Percentiles rank a stretch among this genome's conserved stretches.
These are phyloP conservation scores for Trematocara zebra DNA, from an alignment of 2,113 vertebrate genomes.

Conservation along the genomic window DNA sequence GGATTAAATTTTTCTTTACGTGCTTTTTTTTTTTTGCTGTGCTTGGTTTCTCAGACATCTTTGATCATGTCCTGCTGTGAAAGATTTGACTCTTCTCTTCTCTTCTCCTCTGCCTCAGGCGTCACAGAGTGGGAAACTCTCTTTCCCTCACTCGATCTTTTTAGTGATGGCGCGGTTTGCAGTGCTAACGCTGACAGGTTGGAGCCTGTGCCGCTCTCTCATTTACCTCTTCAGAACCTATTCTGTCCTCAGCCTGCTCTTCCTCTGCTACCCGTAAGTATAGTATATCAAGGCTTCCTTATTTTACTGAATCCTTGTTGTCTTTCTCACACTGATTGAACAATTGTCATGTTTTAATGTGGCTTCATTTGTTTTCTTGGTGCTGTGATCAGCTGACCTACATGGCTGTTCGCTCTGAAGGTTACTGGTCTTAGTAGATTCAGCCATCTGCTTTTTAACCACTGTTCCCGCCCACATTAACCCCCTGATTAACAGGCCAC, in stretches of 20 bases:
- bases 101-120: constrained; percentile 71
- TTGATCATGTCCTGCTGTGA: not conserved
- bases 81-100: not conserved
- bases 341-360: not conserved
- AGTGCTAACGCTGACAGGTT: constrained; percentile 91
- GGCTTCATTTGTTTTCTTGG: not conserved
- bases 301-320: not conserved
- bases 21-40: not conserved
- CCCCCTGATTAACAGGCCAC: not conserved
- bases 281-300: constrained; percentile 48
- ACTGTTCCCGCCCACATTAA: not conserved
- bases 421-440: not conserved
- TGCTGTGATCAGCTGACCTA: not conserved
- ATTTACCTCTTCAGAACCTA: constrained; percentile 96
- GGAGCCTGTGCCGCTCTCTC: constrained; percentile 92
- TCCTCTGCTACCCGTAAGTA: constrained; percentile 98
- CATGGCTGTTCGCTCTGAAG: not conserved
- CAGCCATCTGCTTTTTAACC: not conserved
- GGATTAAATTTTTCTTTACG: not conserved
- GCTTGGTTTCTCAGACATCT: not conserved
- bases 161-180: constrained; percentile 91
- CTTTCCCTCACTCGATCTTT: constrained; percentile 88
- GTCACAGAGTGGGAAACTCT: constrained; percentile 90
- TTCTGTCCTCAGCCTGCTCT: constrained; percentile 94
- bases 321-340: not conserved